Evolutionary conservation across 2,888 invertebrate species (phyloP), one percentile per base, ranked within the genome.

Genomic region (Netelia inedita): DNA sequence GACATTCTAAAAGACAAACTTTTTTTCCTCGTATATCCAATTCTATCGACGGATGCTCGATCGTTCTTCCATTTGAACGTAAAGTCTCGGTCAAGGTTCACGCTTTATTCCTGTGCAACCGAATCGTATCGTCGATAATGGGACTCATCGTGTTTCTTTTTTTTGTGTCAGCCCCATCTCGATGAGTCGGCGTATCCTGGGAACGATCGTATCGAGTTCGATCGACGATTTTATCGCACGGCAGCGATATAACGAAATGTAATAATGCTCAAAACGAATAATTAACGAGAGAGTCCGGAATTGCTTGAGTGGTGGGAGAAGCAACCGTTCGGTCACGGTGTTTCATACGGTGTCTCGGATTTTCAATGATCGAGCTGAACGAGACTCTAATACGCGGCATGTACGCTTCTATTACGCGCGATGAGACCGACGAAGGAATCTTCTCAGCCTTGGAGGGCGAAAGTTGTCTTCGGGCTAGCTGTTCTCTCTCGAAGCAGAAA

Each of bases 371-470:
- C 65, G 83, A 83, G 78, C 74, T 73, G 83, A 61, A 76, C 78
- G 80, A 73, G 55, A 79, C 88, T 89, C 87, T 88, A 88, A 87
- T 87, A 89, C 21, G 82, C 78, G 82, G 79, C 61, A 76, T 82
- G 87, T 88, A 86, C 85, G 88, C 86, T 87, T 89, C 87, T 85
- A 91, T 90, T 91, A 91, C 89, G 88, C 89, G 91, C 88, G 89
- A 89, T 87, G 90, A 89, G 88, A 84, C 88, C 87, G 80, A 86
- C 85, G 83, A 41, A 80, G 89, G 91, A 91, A 91, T 92, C 92
- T 92, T 92, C 92, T 91, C 92, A 92, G 92, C 92, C 92, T 92
- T 92, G 91, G 90, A 91, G 92, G 91, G 92, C 92, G 92, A 92
- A 92, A 92, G 92, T 92, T 91, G 91, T 91, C 91, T 91, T 89